Evolutionary conservation across 1,140 invertebrate species (phyloP), one percentile per base, ranked within the genome.

Genomic region (Conus betulinus): DNA sequence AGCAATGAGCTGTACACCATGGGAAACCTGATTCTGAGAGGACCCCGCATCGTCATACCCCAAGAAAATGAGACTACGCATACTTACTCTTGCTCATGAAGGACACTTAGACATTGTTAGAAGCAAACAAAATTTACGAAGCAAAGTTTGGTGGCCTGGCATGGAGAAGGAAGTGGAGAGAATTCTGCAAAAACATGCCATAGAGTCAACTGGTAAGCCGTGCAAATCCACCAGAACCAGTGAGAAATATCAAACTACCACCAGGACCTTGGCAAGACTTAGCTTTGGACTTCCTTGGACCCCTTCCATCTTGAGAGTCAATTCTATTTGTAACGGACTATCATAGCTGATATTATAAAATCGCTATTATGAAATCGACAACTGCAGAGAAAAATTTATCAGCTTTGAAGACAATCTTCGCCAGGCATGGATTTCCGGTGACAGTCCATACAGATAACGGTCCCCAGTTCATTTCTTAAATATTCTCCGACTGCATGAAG

Each of bases 161-260:
- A 88, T 93, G 39, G 90, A 93, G 51, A 91, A 92, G 87, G 90
- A 92, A 15, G 88, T 85, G 52, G 89, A 92, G 13, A 51, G n/a
- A 88, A 79, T 89, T 67, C 60, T 84, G 74, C n/a, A n/a, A 91
- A 88, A 81, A 85, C 57, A 17, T 92, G 88, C 84, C 85, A 91
- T 85, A 85, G 88, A 11, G 90, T 20, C 91, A 91, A 88, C 20
- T 91, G 2, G 91, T 91, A 27, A 67, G 55, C 63, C 57, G 20
- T 25, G 11, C 87, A 85, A 63, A 87, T 17, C 74, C 67, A 81
- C 87, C 91, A 5, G 84, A 91, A 81, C 85, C 88, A 84, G 81
- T 92, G 60, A 84, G 17, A 23, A 74, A 27, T 5, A 91, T 88
- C 52, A 17, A 27, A 55, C 81, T 92, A 71, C 91, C 88, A 0